These are phyloP conservation scores for human (Homo sapiens) DNA, from an alignment of 2,113 vertebrate genomes.

Conservation along the genomic window DNA sequence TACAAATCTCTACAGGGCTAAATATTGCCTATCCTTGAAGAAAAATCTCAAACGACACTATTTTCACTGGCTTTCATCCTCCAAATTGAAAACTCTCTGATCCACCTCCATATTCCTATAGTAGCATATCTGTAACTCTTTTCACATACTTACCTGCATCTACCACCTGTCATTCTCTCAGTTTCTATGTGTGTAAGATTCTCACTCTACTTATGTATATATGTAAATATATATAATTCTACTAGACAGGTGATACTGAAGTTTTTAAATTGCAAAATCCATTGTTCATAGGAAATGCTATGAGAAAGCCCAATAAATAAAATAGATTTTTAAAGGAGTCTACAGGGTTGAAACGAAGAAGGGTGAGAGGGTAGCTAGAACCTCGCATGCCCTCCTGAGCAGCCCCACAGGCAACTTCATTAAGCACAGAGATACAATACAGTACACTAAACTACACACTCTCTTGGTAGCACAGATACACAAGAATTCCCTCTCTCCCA, in stretches of 20 bases:
- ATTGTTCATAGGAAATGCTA: conserved; percentile 15
- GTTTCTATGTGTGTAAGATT: neutral
- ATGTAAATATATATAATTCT: neutral
- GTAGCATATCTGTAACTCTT: neutral
- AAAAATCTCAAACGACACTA: neutral
- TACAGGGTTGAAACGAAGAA: neutral
- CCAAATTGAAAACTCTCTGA: neutral
- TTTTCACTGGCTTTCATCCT: neutral
- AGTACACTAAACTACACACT: neutral
- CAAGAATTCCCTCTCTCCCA: neutral
- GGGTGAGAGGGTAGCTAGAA: neutral
- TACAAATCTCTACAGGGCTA: neutral
- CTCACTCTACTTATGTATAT: neutral
- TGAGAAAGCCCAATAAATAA: conserved; percentile 4
- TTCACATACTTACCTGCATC: neutral
- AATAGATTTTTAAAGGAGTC: neutral
- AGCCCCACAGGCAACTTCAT: neutral
- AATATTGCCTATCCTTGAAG: neutral
- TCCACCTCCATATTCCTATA: neutral
- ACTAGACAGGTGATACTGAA: neutral
- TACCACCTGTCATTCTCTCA: neutral
- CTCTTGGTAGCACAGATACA: neutral
- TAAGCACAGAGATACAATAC: neutral
- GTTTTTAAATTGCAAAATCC: neutral
- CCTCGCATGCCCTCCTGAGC: neutral